Evolutionary conservation across 2,113 vertebrate genomes (phyloP), one percentile per base, ranked within the genome.

Genomic region (Nothobranchius kuhntae): DNA sequence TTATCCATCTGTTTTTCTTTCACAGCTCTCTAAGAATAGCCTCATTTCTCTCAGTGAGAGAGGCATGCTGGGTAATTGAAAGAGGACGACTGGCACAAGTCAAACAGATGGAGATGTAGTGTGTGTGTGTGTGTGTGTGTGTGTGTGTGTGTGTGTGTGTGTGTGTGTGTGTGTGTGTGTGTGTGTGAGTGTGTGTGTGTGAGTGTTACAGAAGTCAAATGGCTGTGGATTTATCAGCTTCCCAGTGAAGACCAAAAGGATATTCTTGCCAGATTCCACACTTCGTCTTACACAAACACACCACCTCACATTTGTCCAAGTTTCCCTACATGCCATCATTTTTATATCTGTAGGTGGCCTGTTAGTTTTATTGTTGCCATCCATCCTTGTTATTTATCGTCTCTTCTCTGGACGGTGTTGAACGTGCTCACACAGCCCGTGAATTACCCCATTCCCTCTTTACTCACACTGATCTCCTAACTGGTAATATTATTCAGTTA

Each of bases 61-160:
- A 80, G 55, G 86, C 83, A 87, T 87, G 87, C 85, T 89, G 90
- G 86, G 87, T 91, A 91, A 92, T 86, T 91, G 85, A 89, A 89
- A 89, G 82, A 71, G 78, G 71, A 68, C 58, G 77, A 77, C 64
- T 88, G 82, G 86, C 84, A 87, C 79, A 73, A 90, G 79, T 87
- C 85, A 87, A 86, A 78, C 83, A 84, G 80, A 89, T 88, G 84
- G 83, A 83, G 80, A 77, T 83, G 78, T 61, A 73, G 61, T 61
- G 69, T 63, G 54, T 11, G n/a, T n/a, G n/a, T n/a, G n/a, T n/a
- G n/a, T n/a, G n/a, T n/a, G n/a, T n/a, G n/a, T n/a, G n/a, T n/a
- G n/a, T n/a, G n/a, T n/a, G n/a, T n/a, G n/a, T n/a, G n/a, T n/a
- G n/a, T n/a, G n/a, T n/a, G n/a, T n/a, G n/a, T n/a, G n/a, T n/a